These are phyloP conservation scores for Pammene aurita DNA, from an alignment of 2,888 invertebrate species.

Conservation along the genomic window DNA sequence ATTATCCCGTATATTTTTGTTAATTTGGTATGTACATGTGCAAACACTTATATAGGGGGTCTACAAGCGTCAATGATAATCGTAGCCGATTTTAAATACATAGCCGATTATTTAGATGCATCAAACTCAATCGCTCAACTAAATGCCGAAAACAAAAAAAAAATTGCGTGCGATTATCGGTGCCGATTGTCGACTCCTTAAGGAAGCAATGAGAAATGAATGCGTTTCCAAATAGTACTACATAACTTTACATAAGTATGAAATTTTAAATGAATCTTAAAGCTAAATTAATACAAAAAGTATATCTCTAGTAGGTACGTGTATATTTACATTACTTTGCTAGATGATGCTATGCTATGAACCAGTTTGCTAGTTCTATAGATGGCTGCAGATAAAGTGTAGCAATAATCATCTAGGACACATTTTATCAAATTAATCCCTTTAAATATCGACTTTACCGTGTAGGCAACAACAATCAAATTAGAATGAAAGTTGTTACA, in stretches of 20 bases:
- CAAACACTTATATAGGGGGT: neutral
- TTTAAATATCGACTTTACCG: neutral
- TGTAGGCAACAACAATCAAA: neutral
- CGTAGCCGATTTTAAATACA: too few species aligned
- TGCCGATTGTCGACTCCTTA: neutral
- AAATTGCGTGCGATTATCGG: too few species aligned
- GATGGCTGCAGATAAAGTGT: conserved; percentile 10
- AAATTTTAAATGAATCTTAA: conserved; percentile 49
- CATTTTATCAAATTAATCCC: neutral
- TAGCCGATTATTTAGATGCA: too few species aligned
- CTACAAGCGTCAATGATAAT: too few species aligned
- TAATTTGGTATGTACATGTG: conserved; percentile 33
- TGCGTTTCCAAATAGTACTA: conserved; percentile 12
- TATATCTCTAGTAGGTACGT: conserved; percentile 45
- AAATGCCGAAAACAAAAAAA: too few species aligned
- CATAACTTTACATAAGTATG: conserved; percentile 42
- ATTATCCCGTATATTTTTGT: conserved; percentile 11
- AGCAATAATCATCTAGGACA: neutral
- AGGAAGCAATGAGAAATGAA: conserved; percentile 25
- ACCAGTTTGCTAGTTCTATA: conserved; percentile 20
- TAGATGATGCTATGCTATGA: conserved; percentile 28
- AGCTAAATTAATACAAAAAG: conserved; percentile 60
- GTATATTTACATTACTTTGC: conserved; percentile 40
- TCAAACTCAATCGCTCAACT: too few species aligned
- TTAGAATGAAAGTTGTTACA: neutral